Evolutionary conservation across 2,797 vertebrate genomes (phyloP).

Genomic region (Manis pentadactyla): DNA sequence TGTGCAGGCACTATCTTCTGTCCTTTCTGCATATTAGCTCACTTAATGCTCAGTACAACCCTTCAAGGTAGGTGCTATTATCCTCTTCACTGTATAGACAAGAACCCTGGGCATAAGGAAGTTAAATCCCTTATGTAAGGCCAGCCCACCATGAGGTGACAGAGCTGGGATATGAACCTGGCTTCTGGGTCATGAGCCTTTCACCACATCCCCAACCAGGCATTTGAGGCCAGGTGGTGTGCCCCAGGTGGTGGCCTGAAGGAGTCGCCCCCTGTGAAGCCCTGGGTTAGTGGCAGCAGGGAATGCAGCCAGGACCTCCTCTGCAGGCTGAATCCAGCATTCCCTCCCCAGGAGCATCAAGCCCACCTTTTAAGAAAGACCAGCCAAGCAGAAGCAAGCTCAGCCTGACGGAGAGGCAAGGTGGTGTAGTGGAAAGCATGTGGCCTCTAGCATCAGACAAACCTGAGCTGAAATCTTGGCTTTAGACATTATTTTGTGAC

Average conservation of each 20-base stretch:
- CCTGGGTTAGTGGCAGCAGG: not conserved
- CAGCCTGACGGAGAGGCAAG: conserved; percentile 50
- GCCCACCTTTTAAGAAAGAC: conserved; percentile 55
- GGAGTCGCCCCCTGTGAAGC: not conserved
- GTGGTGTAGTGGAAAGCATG: conserved; percentile 66
- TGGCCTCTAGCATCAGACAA: conserved; percentile 59
- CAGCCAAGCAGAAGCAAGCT: conserved; percentile 65
- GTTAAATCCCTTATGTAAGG: conserved; percentile 30
- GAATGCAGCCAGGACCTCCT: not conserved
- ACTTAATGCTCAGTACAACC: not conserved
- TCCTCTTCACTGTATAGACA: not conserved
- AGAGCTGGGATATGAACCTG: not conserved
- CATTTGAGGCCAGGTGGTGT: not conserved
- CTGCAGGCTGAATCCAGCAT: not conserved
- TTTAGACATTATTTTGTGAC: conserved; percentile 67
- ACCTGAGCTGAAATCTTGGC: conserved; percentile 62
- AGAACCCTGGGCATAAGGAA: conserved; percentile 20
- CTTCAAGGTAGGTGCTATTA: not conserved
- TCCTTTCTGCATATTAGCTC: not conserved
- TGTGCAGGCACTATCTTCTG: not conserved
- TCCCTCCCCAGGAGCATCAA: not conserved
- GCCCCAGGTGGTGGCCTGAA: not conserved
- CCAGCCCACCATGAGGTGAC: not conserved
- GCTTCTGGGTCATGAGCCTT: not conserved
- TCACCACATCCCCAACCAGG: not conserved